These are phyloP conservation scores for Leuctra nigra DNA, from an alignment of 2,888 invertebrate genomes.

Conservation along the genomic window DNA sequence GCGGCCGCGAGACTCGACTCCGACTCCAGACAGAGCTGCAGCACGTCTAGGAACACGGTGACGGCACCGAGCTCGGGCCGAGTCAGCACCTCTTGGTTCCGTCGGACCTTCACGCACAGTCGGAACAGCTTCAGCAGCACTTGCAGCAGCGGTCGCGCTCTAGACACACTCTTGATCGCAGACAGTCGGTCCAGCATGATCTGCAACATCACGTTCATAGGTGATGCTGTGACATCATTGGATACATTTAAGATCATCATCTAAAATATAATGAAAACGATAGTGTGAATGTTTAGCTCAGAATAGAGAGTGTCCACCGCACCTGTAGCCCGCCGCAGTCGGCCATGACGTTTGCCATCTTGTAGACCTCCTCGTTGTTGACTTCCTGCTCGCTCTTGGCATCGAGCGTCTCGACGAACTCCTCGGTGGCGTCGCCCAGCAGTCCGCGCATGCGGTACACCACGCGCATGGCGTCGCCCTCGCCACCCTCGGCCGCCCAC, in stretches of 20 bases:
- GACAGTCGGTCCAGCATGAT: conserved; percentile 80
- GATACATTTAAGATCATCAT: no score
- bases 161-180: conserved; percentile 77
- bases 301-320: no score
- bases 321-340: conserved; percentile 68
- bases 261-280: no score
- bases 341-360: conserved; percentile 79
- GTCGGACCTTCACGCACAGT: conserved; percentile 83
- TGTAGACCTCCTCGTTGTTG: conserved; percentile 91
- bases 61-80: conserved; percentile 79
- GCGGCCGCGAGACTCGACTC: conserved; percentile 64
- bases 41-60: conserved; percentile 73
- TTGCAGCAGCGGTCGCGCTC: conserved; percentile 79
- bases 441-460: conserved; percentile 97
- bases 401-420: conserved; percentile 92
- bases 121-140: conserved; percentile 86
- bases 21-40: conserved; percentile 68
- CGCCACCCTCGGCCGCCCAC: conserved; percentile 80
- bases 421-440: conserved; percentile 97
- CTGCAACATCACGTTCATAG: conserved; percentile 43
- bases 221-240: background rate
- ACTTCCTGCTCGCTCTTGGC: conserved; percentile 78
- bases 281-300: no score
- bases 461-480: conserved; percentile 93
- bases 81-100: conserved; percentile 83